Conservation (phyloP, 2,888 invertebrate genomes). For the Heterodera filipjevi region DNA sequence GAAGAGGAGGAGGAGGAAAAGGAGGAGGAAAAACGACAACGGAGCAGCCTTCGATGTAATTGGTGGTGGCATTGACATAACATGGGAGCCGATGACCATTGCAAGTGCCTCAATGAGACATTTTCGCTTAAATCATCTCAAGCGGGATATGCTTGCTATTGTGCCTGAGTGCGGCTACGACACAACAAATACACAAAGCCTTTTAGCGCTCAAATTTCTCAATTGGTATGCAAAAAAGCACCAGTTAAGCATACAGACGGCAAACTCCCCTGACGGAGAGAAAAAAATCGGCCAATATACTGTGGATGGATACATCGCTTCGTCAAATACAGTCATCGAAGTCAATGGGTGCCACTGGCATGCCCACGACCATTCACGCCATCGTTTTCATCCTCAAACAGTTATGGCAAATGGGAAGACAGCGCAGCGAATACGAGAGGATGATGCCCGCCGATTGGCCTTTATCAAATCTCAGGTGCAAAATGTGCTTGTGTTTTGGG, state of each 20-base stretch:
- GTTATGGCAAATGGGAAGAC: conserved; percentile 7
- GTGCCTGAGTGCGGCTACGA: conserved; percentile 27
- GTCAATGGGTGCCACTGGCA: conserved; percentile 19
- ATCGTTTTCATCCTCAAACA: neutral
- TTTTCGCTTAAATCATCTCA: conserved; percentile 24
- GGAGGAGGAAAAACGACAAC: neutral
- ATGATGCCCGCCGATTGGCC: neutral
- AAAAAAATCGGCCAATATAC: conserved; percentile 12
- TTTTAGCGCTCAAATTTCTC: conserved; percentile 14
- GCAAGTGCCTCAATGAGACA: conserved; percentile 26
- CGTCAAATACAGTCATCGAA: neutral
- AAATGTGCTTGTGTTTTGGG: conserved; percentile 7
- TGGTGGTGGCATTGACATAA: conserved; percentile 5
- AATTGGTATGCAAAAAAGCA: conserved; percentile 19
- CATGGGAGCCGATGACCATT: conserved; percentile 14
- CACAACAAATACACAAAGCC: conserved; percentile 16
- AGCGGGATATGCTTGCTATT: neutral
- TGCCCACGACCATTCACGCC: neutral
- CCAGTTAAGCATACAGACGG: neutral
- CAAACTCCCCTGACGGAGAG: conserved; percentile 19
- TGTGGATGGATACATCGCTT: conserved; percentile 19
- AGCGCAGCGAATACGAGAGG: neutral
- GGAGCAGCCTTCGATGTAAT: neutral
- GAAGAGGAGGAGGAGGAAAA: neutral
- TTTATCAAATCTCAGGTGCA: neutral